phyloP scores from a whole-genome alignment of 2,797 vertebrate species.

The Dendrocincla tyrannina region DNA sequence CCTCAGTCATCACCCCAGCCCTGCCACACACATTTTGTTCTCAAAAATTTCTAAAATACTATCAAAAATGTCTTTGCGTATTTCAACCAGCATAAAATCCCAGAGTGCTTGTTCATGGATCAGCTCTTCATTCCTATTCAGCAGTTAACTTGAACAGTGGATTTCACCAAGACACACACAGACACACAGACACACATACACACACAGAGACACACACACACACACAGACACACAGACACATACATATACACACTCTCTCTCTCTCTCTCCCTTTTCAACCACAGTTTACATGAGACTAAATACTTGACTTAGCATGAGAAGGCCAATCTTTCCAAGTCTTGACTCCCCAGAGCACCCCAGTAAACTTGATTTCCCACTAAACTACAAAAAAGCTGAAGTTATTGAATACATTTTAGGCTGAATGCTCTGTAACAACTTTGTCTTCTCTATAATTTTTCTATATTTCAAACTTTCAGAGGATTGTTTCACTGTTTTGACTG shows the following conservation, averaged over 20 bases:
- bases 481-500: background rate
- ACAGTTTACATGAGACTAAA: background rate
- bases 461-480: background rate
- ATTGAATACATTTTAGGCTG: background rate
- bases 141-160: background rate
- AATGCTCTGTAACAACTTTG: background rate
- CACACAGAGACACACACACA: background rate
- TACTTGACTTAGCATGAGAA: background rate
- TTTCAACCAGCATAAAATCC: background rate
- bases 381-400: background rate
- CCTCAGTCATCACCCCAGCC: background rate
- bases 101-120: background rate
- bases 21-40: background rate
- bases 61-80: background rate
- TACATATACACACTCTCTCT: too few relatives aligned
- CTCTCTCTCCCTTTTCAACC: background rate
- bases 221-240: background rate
- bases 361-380: background rate
- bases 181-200: background rate
- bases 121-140: background rate
- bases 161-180: background rate
- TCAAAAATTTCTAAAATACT: background rate
- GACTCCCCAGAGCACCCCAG: background rate
- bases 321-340: background rate
- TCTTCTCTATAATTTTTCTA: background rate